Base-by-base conservation (phyloP, 1,140 invertebrate genomes). In the Dendroctonus ponderosae region DNA sequence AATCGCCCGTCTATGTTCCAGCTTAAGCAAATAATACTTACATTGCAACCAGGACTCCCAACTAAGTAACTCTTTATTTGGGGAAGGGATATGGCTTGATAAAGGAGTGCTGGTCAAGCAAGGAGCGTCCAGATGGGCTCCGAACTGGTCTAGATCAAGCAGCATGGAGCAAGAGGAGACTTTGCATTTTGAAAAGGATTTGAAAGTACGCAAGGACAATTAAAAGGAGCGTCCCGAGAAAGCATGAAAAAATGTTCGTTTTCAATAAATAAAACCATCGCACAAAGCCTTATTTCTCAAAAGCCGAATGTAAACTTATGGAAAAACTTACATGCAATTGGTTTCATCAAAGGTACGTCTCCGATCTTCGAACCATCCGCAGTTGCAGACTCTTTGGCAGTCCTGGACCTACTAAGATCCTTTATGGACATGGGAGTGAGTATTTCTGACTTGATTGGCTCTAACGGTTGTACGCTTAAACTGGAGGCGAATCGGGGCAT, bases 401-500 rank as follows among this genome's bases (percentile, higher is more conserved):
- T 26, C 1, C 26, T 26, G 26, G 26, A 26, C 26, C 26, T 26
- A 26, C 26, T 26, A 2, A 26, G 26, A 3, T 53, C 57, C 14
- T 37, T 59, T 54, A 43, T 37, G 15, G 66, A 38, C 3, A 52
- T 12, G 8, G 56, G 66, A 70, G 53, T 81, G 69, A 71, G 59
- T 48, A 62, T 44, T 70, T 70, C 78, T 4, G 74, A 85, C 79
- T 89, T 91, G 44, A 89, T 82, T 0, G 91, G 91, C 74, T 91
- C 88, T 7, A 92, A 79, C 2, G 90, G 90, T 64, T 85, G 86
- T 57, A 84, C 85, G 67, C 87, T 86, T 51, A 92, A 80, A 79
- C 91, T 91, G 8, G 88, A 87, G 11, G 91, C 90, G 81, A 90
- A 92, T 76, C 88, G 85, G 46, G 90, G 91, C 82, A 91, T 86